Conservation (phyloP, 1,140 invertebrate genomes). For the Ooceraea biroi region DNA sequence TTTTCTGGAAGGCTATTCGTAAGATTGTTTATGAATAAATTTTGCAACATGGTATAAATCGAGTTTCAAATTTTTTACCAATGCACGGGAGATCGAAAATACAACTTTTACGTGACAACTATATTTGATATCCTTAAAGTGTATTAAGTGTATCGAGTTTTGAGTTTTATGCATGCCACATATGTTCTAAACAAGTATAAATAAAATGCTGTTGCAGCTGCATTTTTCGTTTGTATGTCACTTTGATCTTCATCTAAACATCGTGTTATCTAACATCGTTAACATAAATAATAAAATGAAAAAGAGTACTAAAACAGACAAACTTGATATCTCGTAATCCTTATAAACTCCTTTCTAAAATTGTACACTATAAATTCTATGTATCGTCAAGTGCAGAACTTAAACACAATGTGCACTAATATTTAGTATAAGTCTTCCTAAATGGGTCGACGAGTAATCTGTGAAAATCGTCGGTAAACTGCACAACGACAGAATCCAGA, state of each 20-base stretch:
- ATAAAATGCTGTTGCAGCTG: constrained; percentile 37
- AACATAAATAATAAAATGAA: constrained; percentile 12
- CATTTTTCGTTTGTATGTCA: neutral
- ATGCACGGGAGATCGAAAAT: neutral
- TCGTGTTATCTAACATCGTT: neutral
- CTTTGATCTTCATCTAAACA: neutral
- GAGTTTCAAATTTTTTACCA: neutral
- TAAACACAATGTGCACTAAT: constrained; percentile 37
- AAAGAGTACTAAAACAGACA: no score
- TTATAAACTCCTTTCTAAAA: constrained; percentile 8
- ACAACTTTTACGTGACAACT: neutral
- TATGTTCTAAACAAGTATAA: constrained; percentile 36
- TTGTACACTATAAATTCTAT: constrained; percentile 14
- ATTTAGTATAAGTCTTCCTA: constrained; percentile 25
- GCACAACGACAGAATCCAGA: neutral
- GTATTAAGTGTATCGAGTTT: constrained; percentile 14
- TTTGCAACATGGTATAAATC: neutral
- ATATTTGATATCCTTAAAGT: constrained; percentile 22
- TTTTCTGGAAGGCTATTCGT: no score
- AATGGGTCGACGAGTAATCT: constrained; percentile 12
- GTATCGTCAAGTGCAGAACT: constrained; percentile 24
- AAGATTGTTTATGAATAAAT: no score
- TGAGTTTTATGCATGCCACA: constrained; percentile 31
- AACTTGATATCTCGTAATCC: constrained; percentile 8
- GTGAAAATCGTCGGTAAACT: constrained; percentile 22